Conservation (phyloP, 2,797 vertebrate species). For the Coilia nasus region DNA sequence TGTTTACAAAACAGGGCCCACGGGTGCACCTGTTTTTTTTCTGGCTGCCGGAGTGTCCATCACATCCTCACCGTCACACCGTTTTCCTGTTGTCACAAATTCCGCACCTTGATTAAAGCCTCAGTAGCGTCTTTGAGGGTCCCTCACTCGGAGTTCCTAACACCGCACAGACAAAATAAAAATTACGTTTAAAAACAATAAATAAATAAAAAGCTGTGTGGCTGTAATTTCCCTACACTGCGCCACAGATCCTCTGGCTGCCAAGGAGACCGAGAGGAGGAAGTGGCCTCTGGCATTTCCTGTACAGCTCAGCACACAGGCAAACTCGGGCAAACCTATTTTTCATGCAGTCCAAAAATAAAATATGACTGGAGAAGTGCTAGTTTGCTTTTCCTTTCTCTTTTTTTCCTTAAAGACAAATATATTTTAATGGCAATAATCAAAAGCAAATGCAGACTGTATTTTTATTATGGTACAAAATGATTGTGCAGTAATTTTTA, state of each 20-base stretch:
- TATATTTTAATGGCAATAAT: constrained; percentile 66
- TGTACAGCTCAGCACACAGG: constrained; percentile 45
- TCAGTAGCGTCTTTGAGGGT: not conserved
- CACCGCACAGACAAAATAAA: constrained; percentile 34
- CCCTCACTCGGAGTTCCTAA: not conserved
- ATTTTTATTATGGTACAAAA: constrained; percentile 67
- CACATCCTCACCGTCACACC: constrained; percentile 51
- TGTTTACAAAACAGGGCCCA: constrained; percentile 66
- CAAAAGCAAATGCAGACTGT: constrained; percentile 65
- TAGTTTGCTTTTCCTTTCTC: constrained; percentile 37
- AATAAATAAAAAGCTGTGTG: not conserved
- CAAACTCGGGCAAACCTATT: constrained; percentile 29
- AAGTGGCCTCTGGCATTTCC: constrained; percentile 47
- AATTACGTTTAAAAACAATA: not conserved
- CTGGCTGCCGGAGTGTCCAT: constrained; percentile 41
- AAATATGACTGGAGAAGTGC: constrained; percentile 52
- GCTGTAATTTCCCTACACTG: constrained; percentile 1
- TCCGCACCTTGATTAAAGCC: constrained; percentile 12
- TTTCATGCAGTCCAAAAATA: constrained; percentile 49
- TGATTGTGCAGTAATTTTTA: constrained; percentile 65
- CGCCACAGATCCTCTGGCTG: not conserved
- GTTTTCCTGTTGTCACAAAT: constrained; percentile 47
- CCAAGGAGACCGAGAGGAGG: constrained; percentile 37
- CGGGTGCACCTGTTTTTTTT: constrained; percentile 62
- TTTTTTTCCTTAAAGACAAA: constrained; percentile 53